Conservation (phyloP, 2,113 vertebrate genomes). For the Brachyhypopomus gauderio region DNA sequence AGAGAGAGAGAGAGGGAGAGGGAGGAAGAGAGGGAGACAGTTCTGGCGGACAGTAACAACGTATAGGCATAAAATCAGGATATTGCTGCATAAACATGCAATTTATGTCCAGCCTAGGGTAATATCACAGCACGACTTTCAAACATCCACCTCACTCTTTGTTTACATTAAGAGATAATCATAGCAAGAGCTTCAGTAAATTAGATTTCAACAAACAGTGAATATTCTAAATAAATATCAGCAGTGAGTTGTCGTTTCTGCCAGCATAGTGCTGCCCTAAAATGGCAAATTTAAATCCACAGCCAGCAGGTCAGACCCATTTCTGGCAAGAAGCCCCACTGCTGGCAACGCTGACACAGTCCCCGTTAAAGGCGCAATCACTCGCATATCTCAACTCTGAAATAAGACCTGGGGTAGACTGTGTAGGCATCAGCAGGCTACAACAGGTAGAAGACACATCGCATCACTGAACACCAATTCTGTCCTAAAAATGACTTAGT, state of each 20-base stretch:
- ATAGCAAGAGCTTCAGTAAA: not conserved
- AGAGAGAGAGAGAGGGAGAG: not conserved
- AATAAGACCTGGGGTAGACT: not conserved
- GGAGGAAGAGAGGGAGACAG: not conserved
- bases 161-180: conserved; percentile 4
- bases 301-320: not conserved
- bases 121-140: not conserved
- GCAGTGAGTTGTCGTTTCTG: not conserved
- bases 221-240: conserved; percentile 4
- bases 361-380: not conserved
- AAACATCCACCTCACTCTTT: not conserved
- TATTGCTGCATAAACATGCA: conserved; percentile 6
- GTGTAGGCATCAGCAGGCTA: not conserved
- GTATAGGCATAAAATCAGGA: not conserved
- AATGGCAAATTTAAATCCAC: not conserved
- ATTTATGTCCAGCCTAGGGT: not conserved
- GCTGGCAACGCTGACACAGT: not conserved
- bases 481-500: too few relatives aligned
- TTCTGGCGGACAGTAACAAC: not conserved
- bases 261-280: not conserved
- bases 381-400: not conserved
- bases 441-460: not conserved
- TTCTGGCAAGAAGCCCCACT: not conserved
- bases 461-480: not conserved
- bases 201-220: not conserved